Conservation (phyloP, 2,113 vertebrate species). For the Saccopteryx bilineata region DNA sequence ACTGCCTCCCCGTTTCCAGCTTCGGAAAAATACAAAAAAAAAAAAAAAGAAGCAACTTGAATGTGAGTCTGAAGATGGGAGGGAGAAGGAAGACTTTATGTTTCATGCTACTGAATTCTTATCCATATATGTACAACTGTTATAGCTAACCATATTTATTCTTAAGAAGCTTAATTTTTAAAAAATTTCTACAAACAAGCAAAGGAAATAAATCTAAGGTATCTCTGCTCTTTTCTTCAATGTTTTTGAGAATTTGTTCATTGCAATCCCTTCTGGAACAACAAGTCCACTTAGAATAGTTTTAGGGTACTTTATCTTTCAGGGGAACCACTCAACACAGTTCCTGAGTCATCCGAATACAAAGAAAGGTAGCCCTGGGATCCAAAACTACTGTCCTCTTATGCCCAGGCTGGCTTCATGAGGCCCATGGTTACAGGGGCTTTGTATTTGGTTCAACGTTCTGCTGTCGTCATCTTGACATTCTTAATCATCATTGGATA, state of each 20-base stretch:
- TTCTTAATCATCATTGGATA: not conserved
- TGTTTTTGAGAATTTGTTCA: not conserved
- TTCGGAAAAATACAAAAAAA: too few relatives aligned
- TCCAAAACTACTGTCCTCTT: not conserved
- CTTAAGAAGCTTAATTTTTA: not conserved
- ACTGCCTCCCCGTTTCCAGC: too few relatives aligned
- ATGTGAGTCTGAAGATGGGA: not conserved
- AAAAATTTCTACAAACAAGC: conserved; percentile 23
- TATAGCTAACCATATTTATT: not conserved
- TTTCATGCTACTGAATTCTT: not conserved
- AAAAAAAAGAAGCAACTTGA: not conserved
- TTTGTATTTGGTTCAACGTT: not conserved
- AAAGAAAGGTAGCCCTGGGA: not conserved
- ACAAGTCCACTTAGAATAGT: not conserved
- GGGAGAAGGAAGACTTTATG: not conserved
- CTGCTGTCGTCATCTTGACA: not conserved
- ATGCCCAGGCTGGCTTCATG: not conserved
- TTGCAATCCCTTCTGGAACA: not conserved
- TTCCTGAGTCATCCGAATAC: not conserved
- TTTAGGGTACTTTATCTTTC: not conserved
- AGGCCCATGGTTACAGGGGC: not conserved
- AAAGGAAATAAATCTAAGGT: not conserved
- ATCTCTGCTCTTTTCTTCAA: not conserved
- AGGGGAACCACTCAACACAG: not conserved
- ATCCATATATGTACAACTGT: not conserved